Base-by-base conservation (phyloP, 2,888 invertebrate genomes). In the Zeuzera pyrina region DNA sequence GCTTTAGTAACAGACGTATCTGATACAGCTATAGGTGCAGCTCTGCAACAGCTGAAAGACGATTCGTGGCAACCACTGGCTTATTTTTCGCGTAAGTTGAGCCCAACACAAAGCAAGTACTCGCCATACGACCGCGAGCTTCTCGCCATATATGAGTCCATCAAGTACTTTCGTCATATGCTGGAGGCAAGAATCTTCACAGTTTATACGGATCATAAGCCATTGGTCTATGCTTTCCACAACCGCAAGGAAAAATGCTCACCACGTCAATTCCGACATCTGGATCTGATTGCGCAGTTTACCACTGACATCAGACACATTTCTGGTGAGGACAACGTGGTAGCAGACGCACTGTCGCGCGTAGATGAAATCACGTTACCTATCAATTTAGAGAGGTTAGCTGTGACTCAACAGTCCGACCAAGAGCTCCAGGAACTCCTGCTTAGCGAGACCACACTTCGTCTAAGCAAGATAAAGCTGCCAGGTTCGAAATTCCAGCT, bases 271-370 rank as follows among this genome's bases (percentile, higher is more conserved):
- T 16, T 5, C 7, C 4, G 16, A 16, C 16, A 16, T 16, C 7
- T 16, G 7, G 16, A 16, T 16, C 7, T 5, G 5, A 16, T 16
- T 7, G 4, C 16, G 1, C 54, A 65, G 34, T 66, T 64, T 34
- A 50, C 54, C 1, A 16, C 16, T 5, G 16, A 16, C 7, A 4
- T 16, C 4, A 7, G 16, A 7, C 16, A 16, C 7, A 16, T 16
- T 5, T 16, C 16, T 7, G 16, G 16, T 7, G 7, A 16, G 7
- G 7, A 16, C 7, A 16, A 16, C 16, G 16, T 16, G 4, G 16
- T 16, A 5, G 16, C 16, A 4, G 16, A 16, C 16, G 16, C 16
- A 4, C 7, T 16, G 7, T 16, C 16, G 5, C 16, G 16, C 16
- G 16, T 16, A 5, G 16, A 16, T 16, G 16, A 16, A 7, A 4